Base-by-base conservation (phyloP, 2,888 invertebrate genomes). In the Xanthia togata region DNA sequence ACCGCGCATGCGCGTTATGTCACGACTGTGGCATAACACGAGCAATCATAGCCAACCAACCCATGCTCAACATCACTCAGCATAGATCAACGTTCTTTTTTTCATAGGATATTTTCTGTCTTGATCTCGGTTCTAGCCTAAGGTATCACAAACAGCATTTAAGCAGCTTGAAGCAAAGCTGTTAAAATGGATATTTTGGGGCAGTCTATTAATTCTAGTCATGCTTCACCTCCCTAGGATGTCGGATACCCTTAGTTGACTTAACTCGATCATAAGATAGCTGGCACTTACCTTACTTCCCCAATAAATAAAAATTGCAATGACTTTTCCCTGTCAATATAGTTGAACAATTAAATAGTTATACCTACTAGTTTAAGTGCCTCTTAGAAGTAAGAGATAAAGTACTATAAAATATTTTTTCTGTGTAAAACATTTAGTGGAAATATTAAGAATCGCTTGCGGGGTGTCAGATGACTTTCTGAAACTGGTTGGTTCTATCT, bases 11-110 rank as follows among this genome's bases (percentile, higher is more conserved):
- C 79, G 76, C 79, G 90, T 93, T 93, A 93, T 91, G 88, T 93
- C 93, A 93, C 90, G 88, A 89, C 83, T 85, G 84, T 92, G 88
- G 85, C 89, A 91, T 92, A 93, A 92, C 90, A 84, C 75, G 87
- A 67, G 73, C 86, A 77, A 81, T 84, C 87, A 86, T 87, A 88
- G 80, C 85, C 71, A 69, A 62, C 69, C 73, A 71, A 81, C 67
- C 75, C 71, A 86, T 76, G 74, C 72, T 78, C 59, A 82, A 76
- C 73, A 80, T 47, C 81, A 83, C 78, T 80, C 78, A 88, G 83
- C 76, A 79, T 23, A 50, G 23, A 50, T 9, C 50, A 9, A 50
- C 8, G 23, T 50, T 23, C 23, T 23, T 50, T 50, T 23, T 50
- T 20, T 50, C 50, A 50, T 2, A 0, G 3, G 8, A 9, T 23